Percentiles rank a stretch among this genome's conserved stretches.
Evolutionary conservation across 2,888 invertebrate species (phyloP).

Genomic region (Drosophila lacicola): DNA sequence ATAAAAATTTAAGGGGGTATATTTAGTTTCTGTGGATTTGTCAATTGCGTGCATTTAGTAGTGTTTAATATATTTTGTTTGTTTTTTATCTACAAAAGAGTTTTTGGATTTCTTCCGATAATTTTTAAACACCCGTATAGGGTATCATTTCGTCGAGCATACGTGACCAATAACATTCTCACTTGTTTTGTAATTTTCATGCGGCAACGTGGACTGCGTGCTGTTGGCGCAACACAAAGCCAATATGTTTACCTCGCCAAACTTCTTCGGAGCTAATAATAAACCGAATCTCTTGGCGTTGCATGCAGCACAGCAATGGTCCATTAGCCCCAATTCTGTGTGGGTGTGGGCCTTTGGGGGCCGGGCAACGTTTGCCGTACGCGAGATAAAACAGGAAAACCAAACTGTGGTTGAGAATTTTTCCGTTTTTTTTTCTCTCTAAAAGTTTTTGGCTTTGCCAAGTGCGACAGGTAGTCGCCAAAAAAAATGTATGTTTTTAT

Average conservation of each 20-base stretch:
- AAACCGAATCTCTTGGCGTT: conserved; percentile 48
- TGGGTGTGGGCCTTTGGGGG: conserved; percentile 34
- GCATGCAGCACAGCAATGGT: conserved; percentile 66
- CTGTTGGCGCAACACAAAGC: conserved; percentile 61
- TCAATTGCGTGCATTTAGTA: too few species aligned
- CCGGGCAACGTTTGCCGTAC: conserved; percentile 10
- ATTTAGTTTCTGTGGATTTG: background rate
- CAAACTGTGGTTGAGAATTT: conserved; percentile 9
- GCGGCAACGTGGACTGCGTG: conserved; percentile 29
- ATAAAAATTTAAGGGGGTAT: background rate
- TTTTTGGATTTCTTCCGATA: background rate
- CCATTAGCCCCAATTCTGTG: conserved; percentile 69
- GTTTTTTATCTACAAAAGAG: background rate
- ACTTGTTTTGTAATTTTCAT: conserved; percentile 43
- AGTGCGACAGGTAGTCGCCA: conserved; percentile 1
- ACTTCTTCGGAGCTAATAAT: conserved; percentile 75
- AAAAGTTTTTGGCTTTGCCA: conserved; percentile 21
- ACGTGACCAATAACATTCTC: background rate
- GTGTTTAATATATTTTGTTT: background rate
- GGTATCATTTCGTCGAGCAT: conserved; percentile 11
- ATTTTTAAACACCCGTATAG: background rate
- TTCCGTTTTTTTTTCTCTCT: background rate
- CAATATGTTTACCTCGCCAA: conserved; percentile 69
- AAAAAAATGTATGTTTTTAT: background rate
- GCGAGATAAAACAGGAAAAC: conserved; percentile 32